Base-by-base conservation (phyloP, 2,888 invertebrate genomes). In the Meghimatium bilineatum region DNA sequence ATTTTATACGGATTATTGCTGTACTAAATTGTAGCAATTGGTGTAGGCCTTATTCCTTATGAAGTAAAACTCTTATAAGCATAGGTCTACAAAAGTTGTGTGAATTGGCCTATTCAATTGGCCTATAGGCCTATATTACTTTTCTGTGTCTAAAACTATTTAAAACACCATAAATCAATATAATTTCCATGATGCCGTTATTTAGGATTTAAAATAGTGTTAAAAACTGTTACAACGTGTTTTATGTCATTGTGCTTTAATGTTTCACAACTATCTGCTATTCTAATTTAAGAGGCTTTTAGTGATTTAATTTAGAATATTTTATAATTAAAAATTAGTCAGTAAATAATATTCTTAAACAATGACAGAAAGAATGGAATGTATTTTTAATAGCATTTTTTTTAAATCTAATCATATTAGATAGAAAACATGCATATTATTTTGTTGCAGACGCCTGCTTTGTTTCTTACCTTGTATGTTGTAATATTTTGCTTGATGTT, bases 401-500 rank as follows among this genome's bases (percentile, higher is more conserved):
- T n/a, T n/a, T n/a, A n/a, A n/a, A n/a, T n/a, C n/a, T 20, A 12
- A 56, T 26, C 38, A 38, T 38, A 38, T 29, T 26, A 72, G n/a
- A 17, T 26, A 75, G 44, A 75, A 75, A 14, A 32, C 74, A 52
- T 52, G 29, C 29, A 49, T 32, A 10, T 29, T 52, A 17, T 32
- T 52, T 74, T 52, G 17, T 44, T 32, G 49, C 49, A 20, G 72
- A n/a, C n/a, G 12, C n/a, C 60, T 63, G 20, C 34, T 77, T 77
- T 17, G 2, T 38, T 77, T 77, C 36, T 60, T 36, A 56, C 77
- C 63, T 26, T 29, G 17, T 10, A 63, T 77, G 63, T 77, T 63
- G 77, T 77, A 77, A 63, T 34, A 77, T 63, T 34, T 77, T 72
- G 44, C 72, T 72, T 77, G 77, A 38, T 77, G 77, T 77, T 63